Conservation (phyloP, 2,797 vertebrate species). For the Pantherophis alleghaniensis region DNA sequence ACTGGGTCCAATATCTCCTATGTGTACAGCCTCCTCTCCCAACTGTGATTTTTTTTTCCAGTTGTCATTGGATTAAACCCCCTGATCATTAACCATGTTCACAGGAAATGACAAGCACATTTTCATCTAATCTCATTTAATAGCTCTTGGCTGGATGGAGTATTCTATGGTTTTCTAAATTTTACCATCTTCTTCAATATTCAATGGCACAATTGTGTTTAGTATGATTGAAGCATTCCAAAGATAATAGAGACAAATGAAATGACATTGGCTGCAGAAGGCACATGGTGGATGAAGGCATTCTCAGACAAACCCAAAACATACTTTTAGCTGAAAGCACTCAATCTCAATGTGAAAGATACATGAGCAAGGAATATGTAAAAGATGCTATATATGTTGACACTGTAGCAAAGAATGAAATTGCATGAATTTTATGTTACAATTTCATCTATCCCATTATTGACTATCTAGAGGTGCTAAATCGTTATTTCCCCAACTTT, state of each 20-base stretch:
- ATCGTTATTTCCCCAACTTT: background rate
- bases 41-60: background rate
- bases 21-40: background rate
- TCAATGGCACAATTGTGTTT: background rate
- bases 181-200: background rate
- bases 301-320: background rate
- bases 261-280: background rate
- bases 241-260: background rate
- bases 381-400: background rate
- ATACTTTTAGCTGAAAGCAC: background rate
- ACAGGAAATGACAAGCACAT: background rate
- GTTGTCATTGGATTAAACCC: background rate
- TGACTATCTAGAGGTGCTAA: background rate
- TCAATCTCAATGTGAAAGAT: background rate
- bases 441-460: background rate
- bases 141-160: background rate
- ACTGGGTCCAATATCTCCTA: background rate
- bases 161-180: background rate
- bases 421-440: background rate
- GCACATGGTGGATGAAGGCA: background rate
- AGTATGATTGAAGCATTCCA: background rate
- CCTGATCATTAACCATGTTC: background rate
- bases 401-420: background rate
- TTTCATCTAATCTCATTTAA: background rate
- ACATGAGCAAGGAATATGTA: background rate